A percentile compares a stretch with the other conserved stretches of the same genome.
Evolutionary conservation across 2,113 vertebrate genomes (phyloP).

Genomic region (Apteryx owenii): DNA sequence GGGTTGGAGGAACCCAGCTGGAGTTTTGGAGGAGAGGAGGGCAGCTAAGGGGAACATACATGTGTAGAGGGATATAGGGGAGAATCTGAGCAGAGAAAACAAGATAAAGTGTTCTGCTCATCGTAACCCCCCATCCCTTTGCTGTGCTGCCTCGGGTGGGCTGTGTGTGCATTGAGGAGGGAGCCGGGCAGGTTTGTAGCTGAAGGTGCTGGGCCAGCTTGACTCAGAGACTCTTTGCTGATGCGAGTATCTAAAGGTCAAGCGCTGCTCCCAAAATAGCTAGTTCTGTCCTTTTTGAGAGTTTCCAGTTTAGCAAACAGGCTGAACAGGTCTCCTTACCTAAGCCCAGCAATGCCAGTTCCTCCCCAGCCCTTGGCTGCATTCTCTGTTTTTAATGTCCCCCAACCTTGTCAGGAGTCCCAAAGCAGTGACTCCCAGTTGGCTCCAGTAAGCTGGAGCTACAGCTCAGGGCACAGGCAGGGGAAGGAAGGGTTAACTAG

Average conservation of each 20-base stretch:
- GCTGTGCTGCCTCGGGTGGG: not conserved
- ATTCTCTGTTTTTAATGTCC: not conserved
- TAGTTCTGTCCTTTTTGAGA: not conserved
- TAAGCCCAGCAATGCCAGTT: not conserved
- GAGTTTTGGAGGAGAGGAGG: not conserved
- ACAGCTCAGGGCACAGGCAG: not conserved
- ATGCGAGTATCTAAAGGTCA: not conserved
- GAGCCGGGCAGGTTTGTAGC: not conserved
- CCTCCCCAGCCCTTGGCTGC: not conserved
- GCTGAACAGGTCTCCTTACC: not conserved
- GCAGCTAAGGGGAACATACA: not conserved
- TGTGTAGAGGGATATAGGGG: not conserved
- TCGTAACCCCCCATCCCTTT: too few species aligned
- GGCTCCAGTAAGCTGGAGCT: not conserved
- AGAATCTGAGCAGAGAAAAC: not conserved
- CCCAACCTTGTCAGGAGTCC: not conserved
- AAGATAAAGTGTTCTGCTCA: not conserved
- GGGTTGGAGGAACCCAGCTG: not conserved
- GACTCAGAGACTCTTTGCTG: not conserved
- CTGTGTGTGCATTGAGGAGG: not conserved
- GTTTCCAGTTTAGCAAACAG: not conserved
- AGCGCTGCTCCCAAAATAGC: slow-evolving; percentile 10
- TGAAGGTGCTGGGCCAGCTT: not conserved
- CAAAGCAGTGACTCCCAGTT: not conserved
- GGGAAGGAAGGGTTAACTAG: not conserved